Conservation (phyloP, 2,888 invertebrate genomes). For the Crossocerus cetratus region DNA sequence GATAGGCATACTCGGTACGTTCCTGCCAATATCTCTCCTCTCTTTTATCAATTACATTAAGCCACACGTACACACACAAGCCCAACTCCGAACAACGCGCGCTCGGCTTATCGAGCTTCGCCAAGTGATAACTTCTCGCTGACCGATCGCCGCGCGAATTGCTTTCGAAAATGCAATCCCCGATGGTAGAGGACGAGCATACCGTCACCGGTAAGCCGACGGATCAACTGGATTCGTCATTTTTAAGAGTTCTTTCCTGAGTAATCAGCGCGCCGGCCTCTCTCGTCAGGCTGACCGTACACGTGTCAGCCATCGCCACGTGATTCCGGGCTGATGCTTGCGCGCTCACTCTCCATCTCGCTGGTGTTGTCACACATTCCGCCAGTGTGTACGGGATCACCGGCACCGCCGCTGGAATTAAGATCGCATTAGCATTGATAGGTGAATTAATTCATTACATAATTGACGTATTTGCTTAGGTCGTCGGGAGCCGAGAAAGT, state of each 20-base stretch:
- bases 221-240: not conserved
- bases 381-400: too few relatives aligned
- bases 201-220: not conserved
- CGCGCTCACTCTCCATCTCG: not conserved
- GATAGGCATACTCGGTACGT: slow-evolving; percentile 60
- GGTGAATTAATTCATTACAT: slow-evolving; percentile 32
- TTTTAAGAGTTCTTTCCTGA: not conserved
- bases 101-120: not conserved
- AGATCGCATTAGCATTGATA: slow-evolving; percentile 35
- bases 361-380: too few relatives aligned
- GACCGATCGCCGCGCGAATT: not conserved
- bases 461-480: slow-evolving; percentile 31
- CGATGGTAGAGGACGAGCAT: not conserved
- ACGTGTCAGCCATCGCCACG: not conserved
- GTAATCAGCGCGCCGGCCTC: not conserved
- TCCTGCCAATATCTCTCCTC: slow-evolving; percentile 3
- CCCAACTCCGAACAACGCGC: not conserved
- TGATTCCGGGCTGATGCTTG: not conserved
- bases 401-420: slow-evolving; percentile 6
- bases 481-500: slow-evolving; percentile 15
- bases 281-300: not conserved
- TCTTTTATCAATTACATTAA: not conserved
- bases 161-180: slow-evolving; percentile 1
- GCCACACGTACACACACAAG: not conserved
- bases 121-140: not conserved